Evolutionary conservation across 2,113 vertebrate species (phyloP).

Genomic region (human): GRCh38 chr5:3223001-3223500

Average conservation of each 20-base stretch:
- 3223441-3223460: rapidly evolving
- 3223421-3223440: rapidly evolving
- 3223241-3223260: too few species aligned
- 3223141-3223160: not conserved
- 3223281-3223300: not conserved
- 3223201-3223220: rapidly evolving
- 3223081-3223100: too few species aligned
- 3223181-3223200: rapidly evolving
- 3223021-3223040: not conserved
- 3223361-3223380: not conserved
- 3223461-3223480: rapidly evolving
- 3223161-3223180: not conserved
- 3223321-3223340: too few species aligned
- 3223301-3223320: rapidly evolving
- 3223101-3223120: not conserved
- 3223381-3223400: rapidly evolving
- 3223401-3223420: rapidly evolving
- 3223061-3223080: too few species aligned
- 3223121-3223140: not conserved
- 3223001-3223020: rapidly evolving
- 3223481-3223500: rapidly evolving
- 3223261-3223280: rapidly evolving
- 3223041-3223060: rapidly evolving
- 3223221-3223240: rapidly evolving
- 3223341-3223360: rapidly evolving